Evolutionary conservation across 2,113 vertebrate genomes (phyloP), one percentile per base, ranked within the genome.

Genomic region (Benitochromis conjunctus): DNA sequence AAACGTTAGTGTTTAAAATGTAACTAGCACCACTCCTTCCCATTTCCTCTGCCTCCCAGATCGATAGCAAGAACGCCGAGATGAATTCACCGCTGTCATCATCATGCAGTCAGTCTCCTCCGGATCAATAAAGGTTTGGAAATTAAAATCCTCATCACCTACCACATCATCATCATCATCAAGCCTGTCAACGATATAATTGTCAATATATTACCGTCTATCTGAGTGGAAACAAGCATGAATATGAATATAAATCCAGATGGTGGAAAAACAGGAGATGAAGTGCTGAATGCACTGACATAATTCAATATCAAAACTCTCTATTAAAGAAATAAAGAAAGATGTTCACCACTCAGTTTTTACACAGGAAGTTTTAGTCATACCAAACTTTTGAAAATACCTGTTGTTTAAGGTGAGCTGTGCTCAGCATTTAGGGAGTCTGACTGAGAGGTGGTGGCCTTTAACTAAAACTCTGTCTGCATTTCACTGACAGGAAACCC

Each of bases 371-470:
- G 58, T 57, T 79, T 38, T 6, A 11, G 58, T 29, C 56, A 62
- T 43, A 71, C 10, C 13, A 79, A 74, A 53, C 48, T 56, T 69
- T 84, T 78, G 21, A 62, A 79, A 91, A 86, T 66, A 81, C 54
- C 66, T 89, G 38, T 78, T 41, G 9, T 53, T 78, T 92, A 62
- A 83, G 12, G 83, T 6, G 5, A 86, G 79, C 58, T 69, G 55
- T 19, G 5, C 55, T 82, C 81, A 60, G 2, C 41, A 81, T 87
- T 78, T 3, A 3, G 78, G 58, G 57, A 81, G 56, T 29, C 9
- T 86, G 85, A 81, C 56, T 26, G 41, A 66, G 66, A 92, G 76
- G 60, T 82, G 83, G 58, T 94, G 91, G 90, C 90, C 90, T 92
- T 92, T 90, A 89, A 81, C 60, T 71, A 80, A 81, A 90, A 89